Evolutionary conservation across 2,113 vertebrate genomes (phyloP), one percentile per base, ranked within the genome.

Genomic region (Puntigrus tetrazona): DNA sequence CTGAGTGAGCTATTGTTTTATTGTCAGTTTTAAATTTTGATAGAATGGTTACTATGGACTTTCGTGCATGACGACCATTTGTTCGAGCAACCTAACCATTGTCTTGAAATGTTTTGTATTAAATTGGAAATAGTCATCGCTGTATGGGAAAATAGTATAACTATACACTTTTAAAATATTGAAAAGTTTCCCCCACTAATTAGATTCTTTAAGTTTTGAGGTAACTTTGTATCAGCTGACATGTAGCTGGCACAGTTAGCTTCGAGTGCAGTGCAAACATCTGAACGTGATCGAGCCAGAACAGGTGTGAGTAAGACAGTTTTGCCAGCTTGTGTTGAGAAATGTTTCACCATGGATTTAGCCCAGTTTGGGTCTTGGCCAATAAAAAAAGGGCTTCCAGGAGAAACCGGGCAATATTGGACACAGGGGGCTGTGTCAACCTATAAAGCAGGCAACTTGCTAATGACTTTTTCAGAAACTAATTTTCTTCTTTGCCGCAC

Each of bases 401-500:
- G 83, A 86, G 84, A 88, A 90, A 89, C 86, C 82, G 82, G 77
- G 79, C 81, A 76, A 86, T 73, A 86, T 74, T 92, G 91, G 89
- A 92, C 92, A 91, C 93, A 92, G 87, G 85, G 91, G 90, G 84
- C 85, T 89, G 88, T 78, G 84, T 87, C 90, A 91, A 90, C 91
- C 87, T 90, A 90, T 93, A 94, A 94, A 93, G 87, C 88, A 90
- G 91, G 85, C 88, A 90, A 87, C 88, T 93, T 92, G 89, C 92
- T 95, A 94, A 93, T 94, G 91, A 94, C 90, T 92, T 96, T 94
- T 94, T 92, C 90, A 92, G 89, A 89, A 94, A 92, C 93, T 92
- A 92, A 92, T 94, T 94, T 92, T 91, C 92, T 93, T 86, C 90
- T 86, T 92, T 93, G 90, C 91, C 89, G 85, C 85, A 11, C 89